Conservation (phyloP, 64 coral and sea anemone genomes). For the Pocillopora verrucosa region DNA sequence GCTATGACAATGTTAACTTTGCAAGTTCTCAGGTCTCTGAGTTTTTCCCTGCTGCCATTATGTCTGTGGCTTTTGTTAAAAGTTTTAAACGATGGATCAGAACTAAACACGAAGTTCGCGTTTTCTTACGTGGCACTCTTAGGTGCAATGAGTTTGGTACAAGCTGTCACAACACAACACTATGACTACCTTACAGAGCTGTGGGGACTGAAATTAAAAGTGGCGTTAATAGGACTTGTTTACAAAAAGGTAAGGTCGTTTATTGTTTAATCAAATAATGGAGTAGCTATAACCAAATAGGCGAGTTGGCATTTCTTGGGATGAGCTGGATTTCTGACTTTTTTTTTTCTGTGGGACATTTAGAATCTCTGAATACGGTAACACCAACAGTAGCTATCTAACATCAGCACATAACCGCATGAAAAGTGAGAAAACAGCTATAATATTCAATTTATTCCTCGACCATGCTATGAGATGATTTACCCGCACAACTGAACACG, state of each 20-base stretch:
- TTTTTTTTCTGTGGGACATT: too few species aligned
- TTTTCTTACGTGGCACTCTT: background rate
- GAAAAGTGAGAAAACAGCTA: too few species aligned
- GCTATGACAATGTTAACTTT: background rate
- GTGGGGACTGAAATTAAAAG: background rate
- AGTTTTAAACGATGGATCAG: background rate
- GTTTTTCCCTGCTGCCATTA: background rate
- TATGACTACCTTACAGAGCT: constrained; percentile 1
- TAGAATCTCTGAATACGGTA: too few species aligned
- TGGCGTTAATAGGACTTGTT: constrained; percentile 6
- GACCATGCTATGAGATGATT: too few species aligned
- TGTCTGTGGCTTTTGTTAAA: constrained; percentile 36
- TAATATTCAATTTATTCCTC: too few species aligned
- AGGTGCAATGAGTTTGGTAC: background rate
- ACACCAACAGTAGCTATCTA: too few species aligned
- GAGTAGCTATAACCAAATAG: background rate
- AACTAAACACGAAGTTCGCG: background rate
- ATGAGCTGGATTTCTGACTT: background rate
- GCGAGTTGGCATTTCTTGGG: too few species aligned
- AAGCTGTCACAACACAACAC: background rate
- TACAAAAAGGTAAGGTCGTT: background rate
- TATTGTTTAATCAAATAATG: background rate
- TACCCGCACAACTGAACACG: too few species aligned
- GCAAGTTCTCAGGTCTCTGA: background rate
- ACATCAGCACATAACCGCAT: too few species aligned